Percentiles rank a stretch among this genome's conserved stretches.
phyloP scores from a whole-genome alignment of 2,888 invertebrate genomes.

The Amphiduros pacificus region DNA sequence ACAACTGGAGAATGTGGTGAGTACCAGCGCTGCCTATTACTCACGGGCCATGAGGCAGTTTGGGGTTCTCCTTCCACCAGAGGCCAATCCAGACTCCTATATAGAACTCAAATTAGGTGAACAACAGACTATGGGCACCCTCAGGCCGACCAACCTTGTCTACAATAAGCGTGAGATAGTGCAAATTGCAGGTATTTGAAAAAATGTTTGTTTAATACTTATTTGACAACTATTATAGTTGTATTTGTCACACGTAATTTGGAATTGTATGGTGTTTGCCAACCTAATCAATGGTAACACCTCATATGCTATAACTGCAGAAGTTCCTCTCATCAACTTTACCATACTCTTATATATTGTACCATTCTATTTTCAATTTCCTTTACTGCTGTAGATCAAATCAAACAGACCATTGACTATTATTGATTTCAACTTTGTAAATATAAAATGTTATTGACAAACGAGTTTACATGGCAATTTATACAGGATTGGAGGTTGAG shows the following conservation, averaged over 20 bases:
- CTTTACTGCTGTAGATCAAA: too few species aligned
- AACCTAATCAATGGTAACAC: too few species aligned
- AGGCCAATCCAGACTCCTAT: slow-evolving; percentile 38
- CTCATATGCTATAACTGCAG: too few species aligned
- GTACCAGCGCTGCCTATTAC: slow-evolving; percentile 25
- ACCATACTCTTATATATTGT: too few species aligned
- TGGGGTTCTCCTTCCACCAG: slow-evolving; percentile 37
- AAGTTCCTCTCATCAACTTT: too few species aligned
- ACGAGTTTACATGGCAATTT: too few species aligned
- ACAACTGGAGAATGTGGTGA: slow-evolving; percentile 26
- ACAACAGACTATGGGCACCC: slow-evolving; percentile 23
- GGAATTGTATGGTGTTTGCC: too few species aligned
- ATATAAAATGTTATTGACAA: too few species aligned
- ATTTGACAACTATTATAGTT: background rate
- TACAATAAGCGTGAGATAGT: slow-evolving; percentile 28
- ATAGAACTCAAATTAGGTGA: slow-evolving; percentile 26
- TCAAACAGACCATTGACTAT: too few species aligned
- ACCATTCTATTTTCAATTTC: too few species aligned
- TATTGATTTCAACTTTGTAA: too few species aligned
- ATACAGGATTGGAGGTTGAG: slow-evolving; percentile 39
- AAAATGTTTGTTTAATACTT: background rate
- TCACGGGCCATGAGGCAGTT: slow-evolving; percentile 44
- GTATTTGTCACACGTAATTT: background rate
- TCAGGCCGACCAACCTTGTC: slow-evolving; percentile 37
- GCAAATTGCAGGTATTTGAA: slow-evolving; percentile 37